Evolutionary conservation across 2,113 vertebrate species (phyloP), one percentile per base, ranked within the genome.

Genomic region (Puma concolor): DNA sequence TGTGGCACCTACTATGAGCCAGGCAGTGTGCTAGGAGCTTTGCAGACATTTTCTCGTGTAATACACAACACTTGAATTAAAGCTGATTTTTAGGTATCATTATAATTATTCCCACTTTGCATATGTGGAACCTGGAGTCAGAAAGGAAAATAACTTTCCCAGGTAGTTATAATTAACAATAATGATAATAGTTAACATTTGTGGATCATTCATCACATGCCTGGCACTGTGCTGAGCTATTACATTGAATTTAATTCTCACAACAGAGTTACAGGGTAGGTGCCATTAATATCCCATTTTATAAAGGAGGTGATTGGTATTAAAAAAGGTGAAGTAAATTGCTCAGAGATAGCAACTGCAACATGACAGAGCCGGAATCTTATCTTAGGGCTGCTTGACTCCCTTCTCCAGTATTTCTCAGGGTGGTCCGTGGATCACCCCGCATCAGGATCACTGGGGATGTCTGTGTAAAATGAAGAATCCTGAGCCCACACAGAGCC

Each of bases 101-200:
- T 81, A 66, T 50, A 88, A 88, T 72, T 36, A 79, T 57, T 69
- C 36, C 52, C 90, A n/a, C 66, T 88, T 66, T 88, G 33, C 33
- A 57, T 63, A 57, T 31, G 1, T 11, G 57, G 50, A 94, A 91
- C 9, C 44, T 66, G 77, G 52, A 87, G 31, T 86, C 76, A 95
- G 88, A 85, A 95, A 95, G 79, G 63, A 88, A 80, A 83, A 72
- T 71, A 93, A 88, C 79, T 67, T 91, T 23, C 64, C 95, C 36
- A 57, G 25, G 9, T 74, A 83, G 48, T 89, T 91, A 83, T 54
- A 77, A 93, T 96, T 31, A 96, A 92, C 44, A 89, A 52, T 89
- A 60, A 94, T 44, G 86, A 89, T 38, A 89, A 92, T 14, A 88
- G 54, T 63, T 86, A 85, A 74, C 41, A 82, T 95, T 91, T 77